A percentile compares a stretch with the other conserved stretches of the same genome.
Conservation (phyloP, 2,797 vertebrate genomes). For the Neosilurus mollespiculum region DNA sequence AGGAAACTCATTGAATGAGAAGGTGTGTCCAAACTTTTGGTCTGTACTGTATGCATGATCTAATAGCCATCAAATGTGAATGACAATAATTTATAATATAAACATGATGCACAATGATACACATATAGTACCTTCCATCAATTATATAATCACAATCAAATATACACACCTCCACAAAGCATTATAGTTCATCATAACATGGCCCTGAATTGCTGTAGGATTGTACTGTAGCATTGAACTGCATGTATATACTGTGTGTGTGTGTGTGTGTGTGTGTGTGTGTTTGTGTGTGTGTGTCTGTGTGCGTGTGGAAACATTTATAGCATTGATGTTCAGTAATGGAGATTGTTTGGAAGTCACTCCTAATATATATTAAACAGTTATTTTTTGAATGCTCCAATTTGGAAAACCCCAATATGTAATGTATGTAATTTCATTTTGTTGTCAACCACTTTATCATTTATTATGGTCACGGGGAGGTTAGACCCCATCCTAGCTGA, state of each 20-base stretch:
- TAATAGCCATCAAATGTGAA: neutral
- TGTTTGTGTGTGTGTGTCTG: too few relatives aligned
- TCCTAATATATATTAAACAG: neutral
- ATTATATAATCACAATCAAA: neutral
- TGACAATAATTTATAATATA: neutral
- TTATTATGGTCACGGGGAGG: too few relatives aligned
- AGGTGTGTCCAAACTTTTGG: too few relatives aligned
- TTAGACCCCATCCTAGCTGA: too few relatives aligned
- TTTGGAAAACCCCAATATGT: neutral
- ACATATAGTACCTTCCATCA: neutral
- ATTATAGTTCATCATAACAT: neutral
- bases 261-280: too few relatives aligned
- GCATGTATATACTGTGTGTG: too few relatives aligned
- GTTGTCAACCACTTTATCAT: too few relatives aligned
- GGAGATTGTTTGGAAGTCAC: neutral
- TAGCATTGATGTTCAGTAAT: neutral
- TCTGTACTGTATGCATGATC: too few relatives aligned
- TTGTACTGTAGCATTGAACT: too few relatives aligned
- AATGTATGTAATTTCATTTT: too few relatives aligned
- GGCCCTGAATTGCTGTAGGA: neutral
- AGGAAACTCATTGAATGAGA: too few relatives aligned
- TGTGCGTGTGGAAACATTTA: too few relatives aligned
- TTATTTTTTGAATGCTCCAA: neutral
- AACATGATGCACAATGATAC: neutral
- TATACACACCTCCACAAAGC: neutral